Evolutionary conservation across 2,113 vertebrate genomes (phyloP).

Genomic region (Clarias gariepinus): DNA sequence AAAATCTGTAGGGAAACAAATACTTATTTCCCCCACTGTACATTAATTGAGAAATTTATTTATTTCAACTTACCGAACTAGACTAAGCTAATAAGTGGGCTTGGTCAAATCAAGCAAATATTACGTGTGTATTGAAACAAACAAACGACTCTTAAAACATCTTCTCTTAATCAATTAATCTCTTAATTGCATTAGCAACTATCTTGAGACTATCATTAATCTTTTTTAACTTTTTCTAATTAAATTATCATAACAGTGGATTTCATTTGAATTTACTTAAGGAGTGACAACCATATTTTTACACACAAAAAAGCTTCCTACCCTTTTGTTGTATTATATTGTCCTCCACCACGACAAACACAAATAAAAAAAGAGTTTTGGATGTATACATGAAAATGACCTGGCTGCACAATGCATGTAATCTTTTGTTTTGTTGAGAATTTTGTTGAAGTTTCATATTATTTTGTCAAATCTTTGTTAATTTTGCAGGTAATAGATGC

Average conservation of each 20-base stretch:
- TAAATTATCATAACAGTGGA: not conserved
- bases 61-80: not conserved
- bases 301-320: not conserved
- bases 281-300: not conserved
- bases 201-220: not conserved
- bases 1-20: too few species aligned
- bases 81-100: not conserved
- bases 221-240: not conserved
- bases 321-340: not conserved
- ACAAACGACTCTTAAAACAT: not conserved
- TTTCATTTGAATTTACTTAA: not conserved
- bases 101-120: not conserved
- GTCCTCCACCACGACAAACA: not conserved
- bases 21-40: too few species aligned
- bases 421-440: not conserved
- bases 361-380: not conserved
- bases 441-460: not conserved
- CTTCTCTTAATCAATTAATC: not conserved
- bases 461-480: conserved; percentile 43
- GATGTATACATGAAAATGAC: not conserved
- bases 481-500: conserved; percentile 79
- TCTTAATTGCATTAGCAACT: not conserved
- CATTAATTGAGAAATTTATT: too few species aligned
- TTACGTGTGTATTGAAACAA: not conserved
- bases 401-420: not conserved